phyloP scores from a whole-genome alignment of 2,797 vertebrate species.

The Coilia nasus region DNA sequence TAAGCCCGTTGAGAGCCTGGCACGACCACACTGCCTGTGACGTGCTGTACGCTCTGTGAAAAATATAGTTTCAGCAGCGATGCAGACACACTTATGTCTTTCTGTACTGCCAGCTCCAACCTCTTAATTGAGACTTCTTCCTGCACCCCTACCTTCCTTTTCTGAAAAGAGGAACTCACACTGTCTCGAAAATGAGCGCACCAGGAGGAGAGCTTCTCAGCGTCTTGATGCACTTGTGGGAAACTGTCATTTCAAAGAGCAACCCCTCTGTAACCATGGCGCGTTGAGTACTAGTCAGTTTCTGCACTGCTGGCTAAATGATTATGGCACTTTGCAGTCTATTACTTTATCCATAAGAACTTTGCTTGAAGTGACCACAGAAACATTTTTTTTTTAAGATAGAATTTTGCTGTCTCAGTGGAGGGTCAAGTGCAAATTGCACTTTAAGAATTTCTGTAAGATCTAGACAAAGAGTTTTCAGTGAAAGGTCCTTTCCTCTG shows the following conservation, averaged over 20 bases:
- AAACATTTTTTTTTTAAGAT: not conserved
- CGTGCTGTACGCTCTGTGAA: not conserved
- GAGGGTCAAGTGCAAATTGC: conserved; percentile 17
- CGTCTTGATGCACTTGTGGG: conserved; percentile 55
- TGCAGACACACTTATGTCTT: not conserved
- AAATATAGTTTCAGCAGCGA: not conserved
- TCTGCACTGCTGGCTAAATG: conserved; percentile 48
- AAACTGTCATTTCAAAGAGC: conserved; percentile 56
- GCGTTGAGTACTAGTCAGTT: conserved; percentile 50
- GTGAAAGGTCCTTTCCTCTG: not conserved
- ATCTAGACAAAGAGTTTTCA: not conserved
- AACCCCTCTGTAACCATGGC: conserved; percentile 42
- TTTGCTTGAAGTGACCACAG: conserved; percentile 24
- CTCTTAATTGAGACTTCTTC: conserved; percentile 51
- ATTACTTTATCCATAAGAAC: conserved; percentile 20
- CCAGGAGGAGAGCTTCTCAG: conserved; percentile 42
- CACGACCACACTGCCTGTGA: not conserved
- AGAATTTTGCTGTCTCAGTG: not conserved
- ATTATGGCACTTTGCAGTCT: conserved; percentile 50
- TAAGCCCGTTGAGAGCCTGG: not conserved
- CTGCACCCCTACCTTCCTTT: conserved; percentile 30
- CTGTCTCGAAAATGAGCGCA: conserved; percentile 57
- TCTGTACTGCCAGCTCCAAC: not conserved
- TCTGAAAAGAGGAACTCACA: conserved; percentile 50
- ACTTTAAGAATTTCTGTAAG: not conserved